A percentile compares a stretch with the other conserved stretches of the same genome.
Conservation (phyloP, 2,113 vertebrate species). For the Chlorocebus sabaeus region DNA sequence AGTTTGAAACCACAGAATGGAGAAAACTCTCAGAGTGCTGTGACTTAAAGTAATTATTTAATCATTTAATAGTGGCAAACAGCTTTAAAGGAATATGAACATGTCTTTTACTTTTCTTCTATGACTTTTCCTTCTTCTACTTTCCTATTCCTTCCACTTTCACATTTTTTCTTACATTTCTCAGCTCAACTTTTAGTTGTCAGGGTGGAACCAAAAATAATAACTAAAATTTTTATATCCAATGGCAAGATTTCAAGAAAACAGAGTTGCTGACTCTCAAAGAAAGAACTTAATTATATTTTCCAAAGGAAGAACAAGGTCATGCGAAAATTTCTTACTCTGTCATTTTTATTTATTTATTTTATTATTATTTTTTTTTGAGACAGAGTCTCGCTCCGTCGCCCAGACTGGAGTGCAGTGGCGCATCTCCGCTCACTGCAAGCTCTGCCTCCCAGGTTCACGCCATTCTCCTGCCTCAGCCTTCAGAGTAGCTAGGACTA, state of each 20-base stretch:
- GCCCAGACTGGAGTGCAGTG: no score
- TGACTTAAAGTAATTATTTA: not conserved
- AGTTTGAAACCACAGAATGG: not conserved
- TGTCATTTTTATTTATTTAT: not conserved
- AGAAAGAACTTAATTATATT: not conserved
- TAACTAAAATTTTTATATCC: not conserved
- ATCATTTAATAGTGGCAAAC: not conserved
- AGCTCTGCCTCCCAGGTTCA: no score
- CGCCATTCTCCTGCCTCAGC: no score
- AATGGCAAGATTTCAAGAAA: not conserved
- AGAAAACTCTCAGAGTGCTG: not conserved
- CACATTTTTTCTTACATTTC: not conserved
- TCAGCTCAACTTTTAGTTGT: not conserved
- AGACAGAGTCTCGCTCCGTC: no score
- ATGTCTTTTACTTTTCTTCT: not conserved
- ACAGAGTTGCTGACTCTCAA: not conserved
- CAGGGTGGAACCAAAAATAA: not conserved
- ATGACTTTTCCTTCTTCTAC: not conserved
- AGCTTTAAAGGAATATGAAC: not conserved
- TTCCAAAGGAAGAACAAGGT: not conserved
- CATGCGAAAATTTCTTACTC: conserved; percentile 12
- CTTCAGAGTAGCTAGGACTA: no score
- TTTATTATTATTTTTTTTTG: not conserved
- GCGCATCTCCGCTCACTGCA: no score
- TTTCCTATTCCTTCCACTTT: not conserved